These are phyloP conservation scores for Odontomyia ornata DNA, from an alignment of 2,888 invertebrate genomes.

Conservation along the genomic window DNA sequence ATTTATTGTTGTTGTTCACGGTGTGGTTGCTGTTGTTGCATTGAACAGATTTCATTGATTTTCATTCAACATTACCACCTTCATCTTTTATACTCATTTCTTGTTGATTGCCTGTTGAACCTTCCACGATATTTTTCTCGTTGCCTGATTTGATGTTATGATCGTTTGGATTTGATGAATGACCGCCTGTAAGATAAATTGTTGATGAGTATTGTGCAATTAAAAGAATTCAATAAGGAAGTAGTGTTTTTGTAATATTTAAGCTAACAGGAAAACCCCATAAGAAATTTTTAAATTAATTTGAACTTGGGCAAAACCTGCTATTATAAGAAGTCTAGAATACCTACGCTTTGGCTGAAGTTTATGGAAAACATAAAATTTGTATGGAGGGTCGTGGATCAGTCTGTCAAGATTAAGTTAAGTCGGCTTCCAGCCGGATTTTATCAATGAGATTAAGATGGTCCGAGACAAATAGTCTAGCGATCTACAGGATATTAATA, in stretches of 20 bases:
- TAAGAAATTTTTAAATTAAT: too few species aligned
- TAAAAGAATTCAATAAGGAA: background rate
- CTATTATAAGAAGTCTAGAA: too few species aligned
- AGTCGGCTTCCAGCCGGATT: too few species aligned
- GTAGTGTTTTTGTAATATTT: background rate
- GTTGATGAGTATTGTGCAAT: background rate
- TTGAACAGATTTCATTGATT: conserved; percentile 43
- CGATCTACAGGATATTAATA: too few species aligned
- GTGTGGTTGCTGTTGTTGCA: conserved; percentile 1
- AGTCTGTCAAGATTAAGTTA: too few species aligned
- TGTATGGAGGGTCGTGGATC: too few species aligned
- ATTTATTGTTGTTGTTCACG: conserved; percentile 30
- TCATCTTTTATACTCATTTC: conserved; percentile 47
- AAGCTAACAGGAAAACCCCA: too few species aligned
- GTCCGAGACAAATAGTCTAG: too few species aligned
- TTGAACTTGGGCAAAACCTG: too few species aligned
- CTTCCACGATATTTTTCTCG: conserved; percentile 38
- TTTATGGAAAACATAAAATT: too few species aligned
- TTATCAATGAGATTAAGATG: too few species aligned
- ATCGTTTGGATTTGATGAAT: conserved; percentile 46
- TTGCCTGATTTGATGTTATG: conserved; percentile 44
- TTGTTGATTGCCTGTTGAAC: conserved; percentile 41
- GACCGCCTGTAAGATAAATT: conserved; percentile 43
- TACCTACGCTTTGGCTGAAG: too few species aligned
- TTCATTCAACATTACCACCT: conserved; percentile 44